Percentiles rank a stretch among this genome's conserved stretches.
These are phyloP conservation scores for Pseudocheirus occidentalis DNA, from an alignment of 2,797 vertebrate genomes.

Conservation along the genomic window DNA sequence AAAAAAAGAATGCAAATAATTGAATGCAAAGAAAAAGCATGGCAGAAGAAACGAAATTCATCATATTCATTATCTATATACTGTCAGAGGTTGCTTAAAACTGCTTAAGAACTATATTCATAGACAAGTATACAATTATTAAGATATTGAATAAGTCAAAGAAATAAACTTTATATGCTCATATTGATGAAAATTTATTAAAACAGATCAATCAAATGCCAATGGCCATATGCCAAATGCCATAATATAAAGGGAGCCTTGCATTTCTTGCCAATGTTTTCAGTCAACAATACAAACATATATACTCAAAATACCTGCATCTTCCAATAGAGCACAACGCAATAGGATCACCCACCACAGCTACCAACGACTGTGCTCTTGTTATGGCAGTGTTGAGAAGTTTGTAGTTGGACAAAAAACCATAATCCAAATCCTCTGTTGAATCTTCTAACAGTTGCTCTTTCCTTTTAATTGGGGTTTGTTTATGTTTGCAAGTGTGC, in stretches of 20 bases:
- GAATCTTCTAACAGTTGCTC: slow-evolving; percentile 98
- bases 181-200: slow-evolving; percentile 12
- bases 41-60: slow-evolving; percentile 54
- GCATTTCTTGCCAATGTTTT: not conserved
- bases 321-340: slow-evolving; percentile 98
- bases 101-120: not conserved
- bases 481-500: slow-evolving; percentile 99
- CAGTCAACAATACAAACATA: slow-evolving; percentile 14
- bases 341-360: slow-evolving; percentile 98
- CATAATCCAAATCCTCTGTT: slow-evolving; percentile 98
- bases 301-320: slow-evolving; percentile 91
- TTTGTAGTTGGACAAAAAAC: slow-evolving; percentile 99
- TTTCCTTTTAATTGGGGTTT: slow-evolving; percentile 98
- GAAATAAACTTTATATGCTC: slow-evolving; percentile 21
- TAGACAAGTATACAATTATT: not conserved
- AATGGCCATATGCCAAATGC: not conserved
- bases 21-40: slow-evolving; percentile 11
- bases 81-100: not conserved
- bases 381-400: slow-evolving; percentile 99
- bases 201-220: slow-evolving; percentile 10
- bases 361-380: slow-evolving; percentile 97
- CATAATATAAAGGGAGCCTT: slow-evolving; percentile 11
- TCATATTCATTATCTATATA: not conserved
- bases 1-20: slow-evolving; percentile 37
- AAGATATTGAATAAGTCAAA: not conserved